Base-by-base conservation (phyloP, 1,140 invertebrate genomes). In the Drosophila repletoides region DNA sequence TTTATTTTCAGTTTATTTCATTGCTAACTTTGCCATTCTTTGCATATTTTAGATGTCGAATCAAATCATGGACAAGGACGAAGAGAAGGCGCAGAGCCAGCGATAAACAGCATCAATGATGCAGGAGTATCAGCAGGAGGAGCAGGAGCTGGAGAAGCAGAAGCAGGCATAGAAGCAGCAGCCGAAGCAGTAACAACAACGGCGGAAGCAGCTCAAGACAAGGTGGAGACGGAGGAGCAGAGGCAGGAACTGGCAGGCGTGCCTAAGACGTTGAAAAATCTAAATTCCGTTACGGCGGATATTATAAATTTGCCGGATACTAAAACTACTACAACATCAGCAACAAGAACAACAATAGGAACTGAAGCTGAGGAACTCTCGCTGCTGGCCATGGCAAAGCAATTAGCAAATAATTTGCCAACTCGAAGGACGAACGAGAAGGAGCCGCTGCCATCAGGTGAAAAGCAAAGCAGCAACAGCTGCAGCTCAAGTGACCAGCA, bases 1-100 rank as follows among this genome's bases (percentile, higher is more conserved):
- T 83, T 83, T 83, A 84, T 83, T 84, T 83, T 79, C 70, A 84
- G 64, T 83, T 81, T 83, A 67, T 66, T 71, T 64, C 51, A 69
- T 69, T 69, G 59, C 66, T 69, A 55, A 64, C 77, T 75, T 56
- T 76, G 72, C 59, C 76, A 83, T 83, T 74, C 74, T 45, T 72
- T 84, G 79, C 70, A 83, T 84, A 84, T 83, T 83, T 84, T 65
- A 83, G 79, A 83, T 83, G 79, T 84, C 79, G 79, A 83, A 83
- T 77, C 79, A 77, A 83, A 83, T 84, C 79, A 84, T 58, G 70
- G 61, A 52, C 72, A 76, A 72, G 61, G 15, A 75, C 72, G 34
- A 40, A 14, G 34, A 28, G 60, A 64, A 58, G 36, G 36, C 33
- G 56, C 28, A 28, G 22, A 52, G n/a, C n/a, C 21, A 41, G 36